Conservation (phyloP, 1,140 invertebrate species). For the Heliconius eleuchia region DNA sequence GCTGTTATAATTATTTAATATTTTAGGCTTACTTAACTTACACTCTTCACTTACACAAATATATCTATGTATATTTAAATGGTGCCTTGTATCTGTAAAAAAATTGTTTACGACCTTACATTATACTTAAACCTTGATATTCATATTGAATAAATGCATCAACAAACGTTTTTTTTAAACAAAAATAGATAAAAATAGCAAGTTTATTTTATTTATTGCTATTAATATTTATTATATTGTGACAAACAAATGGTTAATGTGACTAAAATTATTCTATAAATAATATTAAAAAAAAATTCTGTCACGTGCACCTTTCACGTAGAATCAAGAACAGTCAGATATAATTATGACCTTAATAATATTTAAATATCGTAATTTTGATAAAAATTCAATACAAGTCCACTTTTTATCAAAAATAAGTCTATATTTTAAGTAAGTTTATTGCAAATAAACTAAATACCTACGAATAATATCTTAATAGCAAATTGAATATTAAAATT, state of each 20-base stretch:
- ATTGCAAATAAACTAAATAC: background rate
- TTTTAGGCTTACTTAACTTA: no score
- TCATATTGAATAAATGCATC: constrained; percentile 5
- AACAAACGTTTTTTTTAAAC: background rate
- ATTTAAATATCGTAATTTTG: background rate
- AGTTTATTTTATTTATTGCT: background rate
- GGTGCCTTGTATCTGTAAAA: background rate
- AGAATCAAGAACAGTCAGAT: constrained; percentile 4
- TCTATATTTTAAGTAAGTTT: background rate
- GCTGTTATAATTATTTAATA: no score
- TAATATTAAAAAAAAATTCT: background rate
- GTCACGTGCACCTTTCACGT: constrained; percentile 10
- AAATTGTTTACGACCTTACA: background rate
- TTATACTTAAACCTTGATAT: constrained; percentile 1
- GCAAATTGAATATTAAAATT: no score
- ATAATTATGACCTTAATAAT: background rate
- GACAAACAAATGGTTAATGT: background rate
- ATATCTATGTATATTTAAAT: background rate
- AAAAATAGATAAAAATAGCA: background rate
- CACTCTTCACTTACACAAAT: no score
- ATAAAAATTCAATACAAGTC: constrained; percentile 5
- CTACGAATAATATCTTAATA: no score
- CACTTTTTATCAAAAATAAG: background rate
- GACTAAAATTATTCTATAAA: background rate
- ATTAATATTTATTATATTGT: background rate